Percentiles rank a stretch among this genome's conserved stretches.
phyloP scores from a whole-genome alignment of 2,888 invertebrate species.

The Cantharis flavilabris region DNA sequence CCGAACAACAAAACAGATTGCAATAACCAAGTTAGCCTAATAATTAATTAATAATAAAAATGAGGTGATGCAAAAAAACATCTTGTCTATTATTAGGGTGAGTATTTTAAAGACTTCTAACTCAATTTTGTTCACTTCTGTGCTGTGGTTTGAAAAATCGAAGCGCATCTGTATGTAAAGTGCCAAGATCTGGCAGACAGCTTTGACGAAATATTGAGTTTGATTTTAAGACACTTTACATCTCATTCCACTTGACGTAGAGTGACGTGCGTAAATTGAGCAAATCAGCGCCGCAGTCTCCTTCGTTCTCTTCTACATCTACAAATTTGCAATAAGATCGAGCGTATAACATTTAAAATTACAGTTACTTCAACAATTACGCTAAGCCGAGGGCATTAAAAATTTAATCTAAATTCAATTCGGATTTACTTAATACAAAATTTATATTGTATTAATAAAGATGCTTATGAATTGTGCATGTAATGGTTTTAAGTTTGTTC shows the following conservation, averaged over 20 bases:
- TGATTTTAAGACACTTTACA: constrained; percentile 56
- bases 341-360: constrained; percentile 1
- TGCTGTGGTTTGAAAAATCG: constrained; percentile 31
- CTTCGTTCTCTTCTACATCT: constrained; percentile 11
- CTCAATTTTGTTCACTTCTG: constrained; percentile 24
- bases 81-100: constrained; percentile 2
- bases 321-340: constrained; percentile 27
- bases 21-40: no score
- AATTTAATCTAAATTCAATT: background rate
- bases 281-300: constrained; percentile 52
- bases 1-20: no score
- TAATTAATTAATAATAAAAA: background rate
- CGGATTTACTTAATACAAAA: background rate
- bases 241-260: constrained; percentile 52
- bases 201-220: constrained; percentile 51
- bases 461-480: background rate
- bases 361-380: background rate
- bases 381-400: background rate
- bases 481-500: constrained; percentile 6
- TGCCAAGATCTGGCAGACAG: constrained; percentile 44
- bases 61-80: background rate
- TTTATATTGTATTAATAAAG: constrained; percentile 7
- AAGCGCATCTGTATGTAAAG: constrained; percentile 44
- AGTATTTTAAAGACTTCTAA: constrained; percentile 24
- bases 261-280: constrained; percentile 56